These are phyloP conservation scores for Ichneumoninae sp. DNA, from an alignment of 2,888 invertebrate genomes.

Conservation along the genomic window DNA sequence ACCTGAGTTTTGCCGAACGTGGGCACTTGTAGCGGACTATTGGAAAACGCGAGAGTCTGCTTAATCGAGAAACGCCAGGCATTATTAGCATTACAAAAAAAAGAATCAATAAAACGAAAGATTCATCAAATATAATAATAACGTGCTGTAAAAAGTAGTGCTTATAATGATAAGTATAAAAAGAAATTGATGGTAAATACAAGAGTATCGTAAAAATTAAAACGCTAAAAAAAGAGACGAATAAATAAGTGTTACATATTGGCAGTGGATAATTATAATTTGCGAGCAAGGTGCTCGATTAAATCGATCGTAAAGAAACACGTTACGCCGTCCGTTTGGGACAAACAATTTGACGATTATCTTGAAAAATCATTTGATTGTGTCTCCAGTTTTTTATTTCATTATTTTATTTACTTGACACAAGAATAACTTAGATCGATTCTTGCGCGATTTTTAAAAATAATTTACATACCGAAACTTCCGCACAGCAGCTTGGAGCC, in stretches of 20 bases:
- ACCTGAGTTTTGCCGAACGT: slow-evolving; percentile 37
- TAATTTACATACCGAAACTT: neutral
- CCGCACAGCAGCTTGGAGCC: slow-evolving; percentile 20
- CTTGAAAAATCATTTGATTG: slow-evolving; percentile 5
- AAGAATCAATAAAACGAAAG: slow-evolving; percentile 26
- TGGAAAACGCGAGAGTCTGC: neutral
- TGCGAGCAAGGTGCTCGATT: slow-evolving; percentile 59
- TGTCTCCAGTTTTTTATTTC: slow-evolving; percentile 4
- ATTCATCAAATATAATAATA: slow-evolving; percentile 23
- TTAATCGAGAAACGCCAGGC: neutral
- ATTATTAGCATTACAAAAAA: slow-evolving; percentile 20
- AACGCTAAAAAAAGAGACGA: slow-evolving; percentile 54
- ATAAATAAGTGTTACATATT: slow-evolving; percentile 78
- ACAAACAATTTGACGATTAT: neutral
- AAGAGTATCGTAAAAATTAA: slow-evolving; percentile 42
- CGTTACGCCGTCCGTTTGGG: slow-evolving; percentile 2
- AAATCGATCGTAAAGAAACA: slow-evolving; percentile 57
- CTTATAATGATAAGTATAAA: slow-evolving; percentile 39
- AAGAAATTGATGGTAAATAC: slow-evolving; percentile 49
- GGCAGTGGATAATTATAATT: slow-evolving; percentile 68
- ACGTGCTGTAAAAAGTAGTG: neutral
- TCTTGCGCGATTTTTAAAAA: slow-evolving; percentile 28
- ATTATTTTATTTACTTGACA: neutral
- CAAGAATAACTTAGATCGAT: slow-evolving; percentile 3
- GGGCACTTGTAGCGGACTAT: neutral